phyloP scores from a whole-genome alignment of 30 jellyfish, hydroid and myxozoan genomes.

The Chironex yamaguchii region DNA sequence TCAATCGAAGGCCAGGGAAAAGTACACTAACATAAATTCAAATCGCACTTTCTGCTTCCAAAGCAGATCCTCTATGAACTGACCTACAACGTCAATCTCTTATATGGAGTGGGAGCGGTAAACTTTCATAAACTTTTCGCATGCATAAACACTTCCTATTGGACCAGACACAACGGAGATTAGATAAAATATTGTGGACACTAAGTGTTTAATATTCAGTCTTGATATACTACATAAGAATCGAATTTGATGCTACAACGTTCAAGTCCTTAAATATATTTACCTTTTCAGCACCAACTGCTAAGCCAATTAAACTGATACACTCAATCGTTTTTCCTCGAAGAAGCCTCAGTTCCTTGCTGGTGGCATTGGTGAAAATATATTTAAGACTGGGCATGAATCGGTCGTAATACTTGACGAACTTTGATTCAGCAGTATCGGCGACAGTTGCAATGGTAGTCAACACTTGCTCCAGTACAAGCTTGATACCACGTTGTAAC shows the following conservation, averaged over 20 bases:
- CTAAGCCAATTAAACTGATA: constrained; percentile 98
- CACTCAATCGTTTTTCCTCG: constrained; percentile 99
- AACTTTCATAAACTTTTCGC: too few relatives aligned
- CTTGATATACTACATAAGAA: too few relatives aligned
- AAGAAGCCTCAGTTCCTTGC: constrained; percentile 88
- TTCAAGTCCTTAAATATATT: background rate
- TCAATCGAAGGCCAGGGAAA: too few relatives aligned
- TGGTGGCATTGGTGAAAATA: constrained; percentile 88
- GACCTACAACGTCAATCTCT: too few relatives aligned
- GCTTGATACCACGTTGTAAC: constrained; percentile 84
- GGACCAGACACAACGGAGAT: too few relatives aligned
- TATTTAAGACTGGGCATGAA: constrained; percentile 96
- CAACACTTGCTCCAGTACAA: constrained; percentile 92
- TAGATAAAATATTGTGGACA: too few relatives aligned
- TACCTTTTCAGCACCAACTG: constrained; percentile 99
- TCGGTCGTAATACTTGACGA: constrained; percentile 89
- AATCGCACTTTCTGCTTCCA: too few relatives aligned
- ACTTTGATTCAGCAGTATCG: constrained; percentile 97
- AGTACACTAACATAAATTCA: background rate
- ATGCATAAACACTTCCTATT: too few relatives aligned
- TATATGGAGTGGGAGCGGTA: too few relatives aligned
- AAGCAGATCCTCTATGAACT: too few relatives aligned
- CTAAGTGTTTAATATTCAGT: too few relatives aligned
- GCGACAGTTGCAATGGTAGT: constrained; percentile 99
- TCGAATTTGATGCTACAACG: too few relatives aligned